A percentile compares a stretch with the other conserved stretches of the same genome.
Conservation (phyloP, 2,113 vertebrate species). For the Barnardius zonarius region DNA sequence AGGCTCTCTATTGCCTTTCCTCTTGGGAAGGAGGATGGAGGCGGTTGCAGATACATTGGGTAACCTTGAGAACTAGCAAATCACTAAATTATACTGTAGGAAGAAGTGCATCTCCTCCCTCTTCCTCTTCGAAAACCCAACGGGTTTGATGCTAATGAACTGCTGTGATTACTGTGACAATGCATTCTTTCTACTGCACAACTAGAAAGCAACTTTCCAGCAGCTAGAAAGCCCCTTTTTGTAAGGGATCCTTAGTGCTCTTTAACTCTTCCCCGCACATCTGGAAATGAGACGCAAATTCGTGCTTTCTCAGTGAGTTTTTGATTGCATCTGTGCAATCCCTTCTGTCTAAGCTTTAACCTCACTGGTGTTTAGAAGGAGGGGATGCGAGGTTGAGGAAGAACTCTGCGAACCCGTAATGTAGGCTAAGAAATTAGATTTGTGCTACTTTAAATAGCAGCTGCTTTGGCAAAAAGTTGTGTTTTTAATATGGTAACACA, state of each 20-base stretch:
- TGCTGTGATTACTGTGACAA: neutral
- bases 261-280: neutral
- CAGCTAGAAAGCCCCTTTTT: neutral
- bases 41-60: neutral
- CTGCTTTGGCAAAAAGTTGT: neutral
- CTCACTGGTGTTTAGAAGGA: neutral
- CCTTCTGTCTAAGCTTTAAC: neutral
- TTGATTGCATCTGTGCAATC: neutral
- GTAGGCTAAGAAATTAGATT: neutral
- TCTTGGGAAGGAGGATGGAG: neutral
- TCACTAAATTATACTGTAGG: neutral
- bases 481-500: accelerated
- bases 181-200: neutral
- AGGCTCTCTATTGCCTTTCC: neutral
- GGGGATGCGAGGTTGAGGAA: neutral
- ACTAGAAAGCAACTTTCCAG: neutral
- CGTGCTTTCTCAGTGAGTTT: neutral
- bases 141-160: neutral
- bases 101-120: neutral
- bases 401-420: accelerated
- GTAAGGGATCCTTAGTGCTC: neutral
- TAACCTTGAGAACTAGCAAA: neutral
- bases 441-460: neutral
- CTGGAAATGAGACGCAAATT: neutral
- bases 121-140: neutral